Evolutionary conservation across 2,888 invertebrate species (phyloP), one percentile per base, ranked within the genome.

Genomic region (Syrphus vitripennis): DNA sequence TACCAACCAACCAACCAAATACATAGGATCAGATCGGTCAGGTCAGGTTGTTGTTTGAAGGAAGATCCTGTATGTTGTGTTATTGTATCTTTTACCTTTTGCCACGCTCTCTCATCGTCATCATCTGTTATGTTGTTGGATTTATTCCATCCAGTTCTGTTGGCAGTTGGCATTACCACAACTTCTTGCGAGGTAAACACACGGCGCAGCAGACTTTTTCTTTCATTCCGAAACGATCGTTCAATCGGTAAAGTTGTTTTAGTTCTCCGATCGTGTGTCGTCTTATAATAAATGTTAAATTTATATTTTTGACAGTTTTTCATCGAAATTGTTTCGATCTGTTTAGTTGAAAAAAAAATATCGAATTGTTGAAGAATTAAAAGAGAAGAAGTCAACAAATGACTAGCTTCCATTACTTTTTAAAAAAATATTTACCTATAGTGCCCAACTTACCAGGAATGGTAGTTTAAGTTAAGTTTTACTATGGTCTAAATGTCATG

Each of bases 181-280:
- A 82, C 65, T 78, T 83, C 82, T 88, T 82, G 76, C 88, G 88
- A 89, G 88, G 88, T 89, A 88, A 89, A 89, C 88, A 88, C 88
- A 88, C 88, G 87, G 87, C 87, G 79, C 87, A 77, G 82, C 86
- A 71, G 83, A 89, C 89, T 89, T 89, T 90, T 89, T 90, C 89
- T 90, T 90, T 91, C 91, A 92, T 91, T 92, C 90, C 90, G 90
- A 89, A 90, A 90, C 91, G 90, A 92, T 90, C 91, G 90, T 89
- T 91, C 90, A 89, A 89, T 89, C 90, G 90, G 91, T 90, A 89
- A 90, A 90, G 91, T 91, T 83, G 86, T 78, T 48, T n/a, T 45
- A 75, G 65, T 37, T 81, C 80, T 72, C 81, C 50, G 78, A 69
- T 76, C 76, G 63, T 55, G 72, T 79, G 63, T 76, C 76, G 63